Evolutionary conservation across 2,888 invertebrate genomes (phyloP), one percentile per base, ranked within the genome.

Genomic region (Amphipyra tragopoginis): DNA sequence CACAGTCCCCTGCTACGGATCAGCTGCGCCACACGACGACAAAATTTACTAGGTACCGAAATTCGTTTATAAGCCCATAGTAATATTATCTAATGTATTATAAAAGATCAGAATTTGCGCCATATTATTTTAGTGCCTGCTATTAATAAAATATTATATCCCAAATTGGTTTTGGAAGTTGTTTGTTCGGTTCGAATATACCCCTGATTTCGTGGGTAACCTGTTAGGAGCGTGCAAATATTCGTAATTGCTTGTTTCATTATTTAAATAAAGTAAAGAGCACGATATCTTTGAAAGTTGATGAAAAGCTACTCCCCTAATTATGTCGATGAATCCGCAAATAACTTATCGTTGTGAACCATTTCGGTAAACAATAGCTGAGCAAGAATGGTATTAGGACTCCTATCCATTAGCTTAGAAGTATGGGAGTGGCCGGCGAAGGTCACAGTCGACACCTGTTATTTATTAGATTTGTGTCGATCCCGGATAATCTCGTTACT

Each of bases 391-490:
- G 58, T 58, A 62, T 76, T 76, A 65, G 72, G 78, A 60, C 74
- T 65, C 72, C 60, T 60, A 67, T 75, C 80, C 78, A 84, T 87
- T 83, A 86, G 72, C 63, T 65, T 59, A 48, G 57, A 51, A 79
- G 77, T 80, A 80, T 71, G 75, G 82, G 82, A 80, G 83, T 71
- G 86, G 81, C 65, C 50, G 66, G 72, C 73, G 81, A 88, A 89
- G 89, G 88, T 83, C 85, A 77, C 65, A 78, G 77, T 82, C 83
- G 86, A 86, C 89, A 91, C 89, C 90, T 90, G 88, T 84, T 88
- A 89, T 92, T 92, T 92, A 92, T 93, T 93, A 90, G 91, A 92
- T 93, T 93, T 91, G 87, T 89, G 90, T 87, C 88, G 89, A 91
- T 88, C 85, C 84, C 77, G 79, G 87, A 90, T 92, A 92, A 93